Evolutionary conservation across 1,140 invertebrate genomes (phyloP), one percentile per base, ranked within the genome.

Genomic region (Nebria ingens): DNA sequence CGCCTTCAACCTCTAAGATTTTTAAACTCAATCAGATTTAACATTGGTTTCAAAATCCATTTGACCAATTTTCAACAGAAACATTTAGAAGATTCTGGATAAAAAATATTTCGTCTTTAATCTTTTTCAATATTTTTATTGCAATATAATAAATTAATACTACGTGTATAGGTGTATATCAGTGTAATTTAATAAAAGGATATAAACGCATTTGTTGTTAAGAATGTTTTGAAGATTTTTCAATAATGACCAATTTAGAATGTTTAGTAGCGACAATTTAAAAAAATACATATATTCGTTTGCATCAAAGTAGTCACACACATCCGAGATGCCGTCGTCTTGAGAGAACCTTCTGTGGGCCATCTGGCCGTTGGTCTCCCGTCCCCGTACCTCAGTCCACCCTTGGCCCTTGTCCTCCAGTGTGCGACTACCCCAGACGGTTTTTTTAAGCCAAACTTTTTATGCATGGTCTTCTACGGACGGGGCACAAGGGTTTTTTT

Each of bases 381-480:
- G 4, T 29, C 25, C 25, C 25, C 13, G 25, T 29, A 29, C 25
- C 25, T 13, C 4, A 13, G 4, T 6, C 25, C 25, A 4, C 25
- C 13, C 25, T 4, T 13, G 25, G 4, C 4, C 25, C n/a, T n/a
- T n/a, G n/a, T n/a, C n/a, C n/a, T n/a, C 25, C 25, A 29, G 13
- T 6, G 4, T 13, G 13, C 25, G 13, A 4, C 13, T 13, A 29
- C 59, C 66, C 65, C 66, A 66, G 66, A 65, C 66, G 64, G 65
- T 67, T 68, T 68, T n/a, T 65, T 66, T 67, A 66, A 66, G 64
- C 65, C 56, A 55, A 55, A 52, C 65, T 67, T 66, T 67, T 65
- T 67, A 65, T 65, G 64, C 64, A 61, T 58, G 57, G 58, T 57
- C 61, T 62, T 58, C 25, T 13, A 29, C 13, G n/a, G n/a, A n/a